These are phyloP conservation scores for cattle (Bos taurus) DNA, from an alignment of 2,113 vertebrate species.

Conservation along the genomic window DNA sequence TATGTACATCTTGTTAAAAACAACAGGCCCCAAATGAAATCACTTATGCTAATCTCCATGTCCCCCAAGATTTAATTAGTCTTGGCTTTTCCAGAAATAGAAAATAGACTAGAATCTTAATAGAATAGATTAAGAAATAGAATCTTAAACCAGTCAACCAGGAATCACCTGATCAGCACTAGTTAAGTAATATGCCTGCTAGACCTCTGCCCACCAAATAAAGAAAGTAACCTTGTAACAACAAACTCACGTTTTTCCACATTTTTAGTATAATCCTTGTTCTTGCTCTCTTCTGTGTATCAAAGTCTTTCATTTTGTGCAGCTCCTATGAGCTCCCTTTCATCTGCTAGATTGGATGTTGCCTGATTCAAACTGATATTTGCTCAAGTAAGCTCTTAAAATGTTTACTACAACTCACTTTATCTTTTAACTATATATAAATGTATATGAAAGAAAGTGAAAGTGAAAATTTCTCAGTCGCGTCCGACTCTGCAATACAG, in stretches of 20 bases:
- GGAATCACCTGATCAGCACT: not conserved
- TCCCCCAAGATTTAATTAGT: not conserved
- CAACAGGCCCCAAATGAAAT: not conserved
- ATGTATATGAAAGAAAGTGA: not conserved
- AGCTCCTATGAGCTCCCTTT: not conserved
- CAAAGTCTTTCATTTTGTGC: not conserved
- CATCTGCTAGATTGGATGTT: not conserved
- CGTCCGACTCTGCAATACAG: rapidly evolving
- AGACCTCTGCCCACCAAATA: not conserved
- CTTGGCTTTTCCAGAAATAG: not conserved
- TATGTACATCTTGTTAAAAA: not conserved
- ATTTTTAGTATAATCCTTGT: not conserved
- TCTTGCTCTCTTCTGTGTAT: not conserved
- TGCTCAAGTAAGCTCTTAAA: not conserved
- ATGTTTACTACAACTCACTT: not conserved
- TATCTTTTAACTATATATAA: not conserved
- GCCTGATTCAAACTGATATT: not conserved
- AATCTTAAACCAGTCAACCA: not conserved
- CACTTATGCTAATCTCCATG: not conserved
- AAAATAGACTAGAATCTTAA: not conserved
- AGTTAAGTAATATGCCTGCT: not conserved
- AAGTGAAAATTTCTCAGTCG: rapidly evolving
- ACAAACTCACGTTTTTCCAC: not conserved
- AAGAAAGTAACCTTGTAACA: not conserved
- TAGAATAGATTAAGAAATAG: not conserved